Evolutionary conservation across 2,113 vertebrate species (phyloP), one percentile per base, ranked within the genome.

Genomic region (Nycticebus coucang): DNA sequence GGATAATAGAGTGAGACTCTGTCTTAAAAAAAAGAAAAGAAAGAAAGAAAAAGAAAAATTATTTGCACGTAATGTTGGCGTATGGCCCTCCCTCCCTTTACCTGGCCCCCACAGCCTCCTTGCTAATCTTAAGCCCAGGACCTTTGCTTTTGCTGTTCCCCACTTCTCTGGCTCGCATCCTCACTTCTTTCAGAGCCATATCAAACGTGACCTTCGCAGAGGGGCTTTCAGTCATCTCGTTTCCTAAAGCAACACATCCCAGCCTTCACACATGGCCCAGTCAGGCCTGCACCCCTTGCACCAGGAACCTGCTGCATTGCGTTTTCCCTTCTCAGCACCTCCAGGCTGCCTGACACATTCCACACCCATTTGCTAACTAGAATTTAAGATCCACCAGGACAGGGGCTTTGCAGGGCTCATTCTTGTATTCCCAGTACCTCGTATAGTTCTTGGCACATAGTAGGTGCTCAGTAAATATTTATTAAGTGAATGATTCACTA

Each of bases 181-280:
- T 41, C 12, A 9, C 22, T 78, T 33, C 22, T 35, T 2, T 19
- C 30, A 55, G 57, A 0, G 24, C 35, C 26, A 22, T 5, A 66
- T 77, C 28, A 62, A 82, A 22, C 12, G 35, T 12, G 17, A 60
- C 69, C 15, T 91, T 91, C 45, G 64, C 84, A 3, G 12, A 60
- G 37, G 86, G 21, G 30, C 22, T 75, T 10, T 53, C 13, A 68
- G 37, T 24, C 9, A 37, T 30, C 78, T 77, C 74, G 60, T 68
- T 62, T 55, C 41, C 79, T 66, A 64, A 91, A 89, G 28, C 35
- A 55, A 2, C 19, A 15, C 19, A 45, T 3, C 82, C 6, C 18
- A 1, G 2, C 12, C 45, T 15, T 50, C 19, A 9, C 12, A 1
- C 2, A 7, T 7, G 13, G 22, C n/a, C n/a, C 15, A 17, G n/a